A percentile compares a stretch with the other conserved stretches of the same genome.
Conservation (phyloP, 2,888 invertebrate species). For the Dromius quadrimaculatus region DNA sequence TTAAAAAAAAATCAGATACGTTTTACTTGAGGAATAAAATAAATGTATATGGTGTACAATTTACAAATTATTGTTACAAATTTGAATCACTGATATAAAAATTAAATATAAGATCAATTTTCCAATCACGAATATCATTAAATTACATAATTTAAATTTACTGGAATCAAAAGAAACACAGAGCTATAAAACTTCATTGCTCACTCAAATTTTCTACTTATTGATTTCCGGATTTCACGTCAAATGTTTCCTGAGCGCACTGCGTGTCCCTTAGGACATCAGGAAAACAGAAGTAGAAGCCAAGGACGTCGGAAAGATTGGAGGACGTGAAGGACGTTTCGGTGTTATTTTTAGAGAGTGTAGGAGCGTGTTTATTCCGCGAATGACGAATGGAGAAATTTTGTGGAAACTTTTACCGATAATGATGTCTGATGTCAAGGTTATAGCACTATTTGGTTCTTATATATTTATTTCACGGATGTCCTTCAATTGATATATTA, state of each 20-base stretch:
- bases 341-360: slow-evolving; percentile 16
- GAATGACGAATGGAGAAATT: slow-evolving; percentile 16
- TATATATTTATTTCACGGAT: too few species aligned
- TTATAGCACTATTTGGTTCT: too few species aligned
- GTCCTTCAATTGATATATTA: too few species aligned
- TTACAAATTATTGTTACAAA: not conserved
- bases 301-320: not conserved
- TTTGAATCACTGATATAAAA: too few species aligned
- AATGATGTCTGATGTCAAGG: slow-evolving; percentile 16
- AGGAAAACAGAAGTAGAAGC: too few species aligned
- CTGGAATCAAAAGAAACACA: slow-evolving; percentile 5
- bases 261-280: not conserved
- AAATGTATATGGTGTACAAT: not conserved
- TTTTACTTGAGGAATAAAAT: not conserved
- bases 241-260: not conserved
- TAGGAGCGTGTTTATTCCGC: slow-evolving; percentile 1
- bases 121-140: not conserved
- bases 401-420: slow-evolving; percentile 2
- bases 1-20: too few species aligned
- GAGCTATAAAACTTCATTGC: slow-evolving; percentile 11
- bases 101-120: not conserved
- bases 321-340: not conserved
- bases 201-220: not conserved
- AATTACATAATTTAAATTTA: not conserved
- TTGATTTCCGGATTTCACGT: slow-evolving; percentile 6